A percentile compares a stretch with the other conserved stretches of the same genome.
phyloP scores from a whole-genome alignment of 2,797 vertebrate genomes.

The Helicolenus hilgendorfi region DNA sequence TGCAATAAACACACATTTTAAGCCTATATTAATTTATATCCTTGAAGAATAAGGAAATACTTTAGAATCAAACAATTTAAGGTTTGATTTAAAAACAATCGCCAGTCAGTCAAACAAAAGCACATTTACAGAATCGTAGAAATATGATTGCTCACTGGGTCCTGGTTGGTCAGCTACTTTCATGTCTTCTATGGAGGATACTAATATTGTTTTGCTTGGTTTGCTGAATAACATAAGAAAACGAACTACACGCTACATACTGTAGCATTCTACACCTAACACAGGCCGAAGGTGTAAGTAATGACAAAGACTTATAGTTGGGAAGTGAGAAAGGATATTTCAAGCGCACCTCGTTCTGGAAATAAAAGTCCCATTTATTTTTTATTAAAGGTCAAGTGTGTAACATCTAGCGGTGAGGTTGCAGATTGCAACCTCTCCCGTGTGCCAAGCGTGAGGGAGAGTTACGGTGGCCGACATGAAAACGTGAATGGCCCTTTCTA shows the following conservation, averaged over 20 bases:
- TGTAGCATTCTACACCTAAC: too few relatives aligned
- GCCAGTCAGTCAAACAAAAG: too few relatives aligned
- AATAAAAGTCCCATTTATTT: not conserved
- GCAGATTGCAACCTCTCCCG: too few relatives aligned
- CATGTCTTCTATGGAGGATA: not conserved
- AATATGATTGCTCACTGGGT: not conserved
- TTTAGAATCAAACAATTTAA: not conserved
- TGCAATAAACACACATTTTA: not conserved
- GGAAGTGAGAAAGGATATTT: not conserved
- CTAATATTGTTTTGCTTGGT: not conserved
- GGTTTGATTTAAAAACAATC: not conserved
- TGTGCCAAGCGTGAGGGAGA: not conserved
- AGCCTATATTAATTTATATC: not conserved
- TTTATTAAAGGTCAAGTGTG: not conserved
- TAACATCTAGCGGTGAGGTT: too few relatives aligned
- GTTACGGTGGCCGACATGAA: not conserved
- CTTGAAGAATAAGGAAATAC: not conserved
- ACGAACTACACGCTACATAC: not conserved
- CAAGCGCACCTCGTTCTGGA: fast-evolving
- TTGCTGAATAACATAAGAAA: not conserved
- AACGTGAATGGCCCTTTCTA: fast-evolving
- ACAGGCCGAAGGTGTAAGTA: not conserved
- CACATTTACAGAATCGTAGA: not conserved
- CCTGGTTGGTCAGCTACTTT: not conserved
- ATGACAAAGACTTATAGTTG: not conserved